Conservation (phyloP, 2,888 invertebrate species). For the Acanthococcus lagerstroemiae region DNA sequence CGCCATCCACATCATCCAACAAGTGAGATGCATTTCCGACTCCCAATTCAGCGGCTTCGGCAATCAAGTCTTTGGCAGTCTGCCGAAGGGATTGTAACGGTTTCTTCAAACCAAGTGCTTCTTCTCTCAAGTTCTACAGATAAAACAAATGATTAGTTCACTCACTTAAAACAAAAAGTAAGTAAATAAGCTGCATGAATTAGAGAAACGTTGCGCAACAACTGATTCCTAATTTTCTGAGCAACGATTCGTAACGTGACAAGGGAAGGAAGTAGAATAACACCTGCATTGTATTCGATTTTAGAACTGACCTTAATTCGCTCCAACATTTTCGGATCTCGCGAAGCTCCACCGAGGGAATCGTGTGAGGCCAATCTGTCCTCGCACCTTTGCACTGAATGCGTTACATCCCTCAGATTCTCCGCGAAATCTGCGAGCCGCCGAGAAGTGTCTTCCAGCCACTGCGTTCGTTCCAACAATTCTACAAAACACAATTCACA, state of each 20-base stretch:
- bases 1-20: conserved; percentile 63
- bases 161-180: too few species aligned
- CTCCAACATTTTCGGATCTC: conserved; percentile 73
- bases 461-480: conserved; percentile 63
- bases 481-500: conserved; percentile 45
- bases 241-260: too few species aligned
- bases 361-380: conserved; percentile 69
- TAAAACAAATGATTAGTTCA: too few species aligned
- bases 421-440: conserved; percentile 77
- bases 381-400: conserved; percentile 76
- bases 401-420: conserved; percentile 70
- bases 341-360: conserved; percentile 60
- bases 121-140: conserved; percentile 57
- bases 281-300: too few species aligned
- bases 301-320: conserved; percentile 63
- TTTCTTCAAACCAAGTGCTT: conserved; percentile 64
- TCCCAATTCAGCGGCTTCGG: conserved; percentile 64
- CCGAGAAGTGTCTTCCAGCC: conserved; percentile 70
- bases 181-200: too few species aligned
- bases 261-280: too few species aligned
- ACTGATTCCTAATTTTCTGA: too few species aligned
- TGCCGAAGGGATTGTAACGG: conserved; percentile 57
- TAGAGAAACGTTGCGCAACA: too few species aligned
- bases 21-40: conserved; percentile 68
- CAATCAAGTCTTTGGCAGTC: conserved; percentile 64